A percentile compares a stretch with the other conserved stretches of the same genome.
Conservation (phyloP, 2,888 invertebrate genomes). For the Meloe dianella region DNA sequence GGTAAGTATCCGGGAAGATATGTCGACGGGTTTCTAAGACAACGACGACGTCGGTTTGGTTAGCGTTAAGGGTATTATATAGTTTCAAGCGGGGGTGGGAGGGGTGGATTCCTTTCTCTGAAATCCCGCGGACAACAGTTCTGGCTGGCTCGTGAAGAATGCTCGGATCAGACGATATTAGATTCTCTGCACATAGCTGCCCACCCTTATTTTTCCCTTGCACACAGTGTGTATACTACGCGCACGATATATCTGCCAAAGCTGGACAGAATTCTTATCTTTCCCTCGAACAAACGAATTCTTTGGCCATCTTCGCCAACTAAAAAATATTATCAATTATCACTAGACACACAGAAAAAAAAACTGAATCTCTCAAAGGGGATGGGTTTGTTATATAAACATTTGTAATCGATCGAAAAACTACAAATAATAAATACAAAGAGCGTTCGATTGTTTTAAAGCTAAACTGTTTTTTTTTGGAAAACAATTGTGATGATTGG, state of each 20-base stretch:
- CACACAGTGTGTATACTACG: constrained; percentile 19
- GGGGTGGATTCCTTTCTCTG: constrained; percentile 54
- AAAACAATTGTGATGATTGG: constrained; percentile 36
- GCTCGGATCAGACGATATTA: constrained; percentile 57
- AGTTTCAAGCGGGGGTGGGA: constrained; percentile 22
- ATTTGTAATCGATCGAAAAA: too few relatives aligned
- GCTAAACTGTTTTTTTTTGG: constrained; percentile 23
- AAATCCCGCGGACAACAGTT: constrained; percentile 56
- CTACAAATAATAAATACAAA: too few relatives aligned
- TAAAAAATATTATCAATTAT: background rate
- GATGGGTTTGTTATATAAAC: too few relatives aligned
- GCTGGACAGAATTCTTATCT: constrained; percentile 48
- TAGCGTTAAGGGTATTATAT: constrained; percentile 21
- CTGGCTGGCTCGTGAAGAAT: constrained; percentile 56
- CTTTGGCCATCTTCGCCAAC: constrained; percentile 15
- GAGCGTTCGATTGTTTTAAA: too few relatives aligned
- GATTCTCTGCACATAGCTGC: constrained; percentile 54
- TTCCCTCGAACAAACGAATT: constrained; percentile 20
- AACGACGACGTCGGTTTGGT: constrained; percentile 32
- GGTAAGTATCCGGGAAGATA: constrained; percentile 16
- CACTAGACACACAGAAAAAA: too few relatives aligned
- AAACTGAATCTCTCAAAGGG: too few relatives aligned
- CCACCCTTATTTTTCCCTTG: constrained; percentile 47
- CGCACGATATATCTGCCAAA: constrained; percentile 41
- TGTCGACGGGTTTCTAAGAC: constrained; percentile 32